Percentiles rank a stretch among this genome's conserved stretches.
These are phyloP conservation scores for Furcula furcula DNA, from an alignment of 2,888 invertebrate species.

Conservation along the genomic window DNA sequence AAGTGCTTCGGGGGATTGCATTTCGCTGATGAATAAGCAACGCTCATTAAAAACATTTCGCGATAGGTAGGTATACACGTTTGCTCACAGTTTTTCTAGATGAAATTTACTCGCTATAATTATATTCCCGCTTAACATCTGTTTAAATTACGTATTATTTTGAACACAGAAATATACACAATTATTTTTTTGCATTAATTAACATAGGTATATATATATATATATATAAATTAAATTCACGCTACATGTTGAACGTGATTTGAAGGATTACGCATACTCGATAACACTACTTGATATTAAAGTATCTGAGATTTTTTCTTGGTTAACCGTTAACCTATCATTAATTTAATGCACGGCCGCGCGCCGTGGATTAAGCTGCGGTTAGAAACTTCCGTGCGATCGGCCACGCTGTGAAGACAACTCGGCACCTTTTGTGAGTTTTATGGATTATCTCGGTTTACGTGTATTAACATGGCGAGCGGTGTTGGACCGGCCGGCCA, in stretches of 20 bases:
- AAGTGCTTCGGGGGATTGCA: constrained; percentile 74
- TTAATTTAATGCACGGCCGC: too few species aligned
- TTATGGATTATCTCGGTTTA: constrained; percentile 76
- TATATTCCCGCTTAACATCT: neutral
- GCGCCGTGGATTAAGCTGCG: constrained; percentile 26
- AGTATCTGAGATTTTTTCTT: too few species aligned
- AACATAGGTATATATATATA: neutral
- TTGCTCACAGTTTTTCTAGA: neutral
- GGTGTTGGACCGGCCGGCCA: constrained; percentile 66
- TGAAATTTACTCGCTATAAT: neutral
- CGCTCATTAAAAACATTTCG: constrained; percentile 50
- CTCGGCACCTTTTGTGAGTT: constrained; percentile 78
- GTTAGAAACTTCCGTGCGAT: constrained; percentile 37
- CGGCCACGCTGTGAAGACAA: constrained; percentile 61
- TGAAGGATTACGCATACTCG: neutral
- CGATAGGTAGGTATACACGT: neutral
- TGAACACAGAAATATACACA: too few species aligned
- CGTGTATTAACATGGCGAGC: constrained; percentile 71
- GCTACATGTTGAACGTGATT: neutral
- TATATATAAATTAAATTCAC: neutral
- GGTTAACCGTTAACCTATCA: too few species aligned
- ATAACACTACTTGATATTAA: too few species aligned
- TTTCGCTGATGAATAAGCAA: constrained; percentile 71
- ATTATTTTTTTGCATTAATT: neutral
- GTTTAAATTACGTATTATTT: neutral